phyloP scores from a whole-genome alignment of 2,888 invertebrate genomes.

The Ariolimax columbianus region DNA sequence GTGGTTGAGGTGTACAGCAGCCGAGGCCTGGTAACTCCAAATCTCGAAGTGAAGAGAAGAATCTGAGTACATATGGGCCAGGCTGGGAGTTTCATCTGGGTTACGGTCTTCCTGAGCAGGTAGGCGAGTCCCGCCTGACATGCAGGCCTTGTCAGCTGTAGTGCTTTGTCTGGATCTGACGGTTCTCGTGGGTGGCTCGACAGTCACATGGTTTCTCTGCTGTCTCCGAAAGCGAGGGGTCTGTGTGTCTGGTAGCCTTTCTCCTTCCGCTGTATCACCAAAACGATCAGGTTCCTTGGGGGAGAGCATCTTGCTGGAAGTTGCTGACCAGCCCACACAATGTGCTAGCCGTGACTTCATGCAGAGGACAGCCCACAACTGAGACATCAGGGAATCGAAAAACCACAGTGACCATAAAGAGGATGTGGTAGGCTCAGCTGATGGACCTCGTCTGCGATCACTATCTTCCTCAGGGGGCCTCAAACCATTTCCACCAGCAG shows the following conservation, averaged over 20 bases:
- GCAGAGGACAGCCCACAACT: slow-evolving; percentile 36
- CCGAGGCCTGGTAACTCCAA: not conserved
- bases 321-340: not conserved
- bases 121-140: not conserved
- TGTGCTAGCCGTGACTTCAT: slow-evolving; percentile 5
- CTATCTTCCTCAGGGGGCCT: not conserved
- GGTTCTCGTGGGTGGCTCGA: not conserved
- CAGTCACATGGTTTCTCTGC: not conserved
- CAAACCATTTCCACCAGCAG: not conserved
- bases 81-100: not conserved
- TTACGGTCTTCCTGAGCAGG: not conserved
- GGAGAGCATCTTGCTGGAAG: not conserved
- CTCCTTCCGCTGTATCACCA: not conserved
- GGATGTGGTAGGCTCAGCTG: not conserved
- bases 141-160: not conserved
- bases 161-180: not conserved
- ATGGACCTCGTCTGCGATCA: not conserved
- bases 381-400: slow-evolving; percentile 39
- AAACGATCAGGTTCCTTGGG: not conserved
- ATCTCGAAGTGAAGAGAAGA: not conserved
- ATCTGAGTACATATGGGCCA: not conserved
- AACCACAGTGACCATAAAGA: slow-evolving; percentile 38
- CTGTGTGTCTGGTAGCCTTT: not conserved
- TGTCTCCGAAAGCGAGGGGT: not conserved
- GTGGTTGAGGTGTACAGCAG: not conserved